Percentiles rank a stretch among this genome's conserved stretches.
Conservation (phyloP, 1,140 invertebrate genomes). For the Drosophila grimshawi region DNA sequence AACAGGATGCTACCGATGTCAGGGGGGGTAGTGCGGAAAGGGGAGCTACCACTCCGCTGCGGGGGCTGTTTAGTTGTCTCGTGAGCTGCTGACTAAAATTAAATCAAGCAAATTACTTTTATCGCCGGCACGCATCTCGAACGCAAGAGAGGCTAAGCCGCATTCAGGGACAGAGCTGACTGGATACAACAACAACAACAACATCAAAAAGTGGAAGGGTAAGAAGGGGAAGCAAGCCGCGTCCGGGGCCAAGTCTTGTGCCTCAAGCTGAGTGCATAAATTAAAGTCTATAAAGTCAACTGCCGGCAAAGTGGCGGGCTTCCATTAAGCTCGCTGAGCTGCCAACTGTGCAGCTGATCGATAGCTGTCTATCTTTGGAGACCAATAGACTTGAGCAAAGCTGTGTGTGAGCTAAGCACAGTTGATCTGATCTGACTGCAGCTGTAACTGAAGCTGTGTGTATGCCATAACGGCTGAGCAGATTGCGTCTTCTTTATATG, state of each 20-base stretch:
- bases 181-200: conserved; percentile 20
- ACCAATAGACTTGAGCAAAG: conserved; percentile 33
- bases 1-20: conserved; percentile 70
- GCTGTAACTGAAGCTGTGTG: conserved; percentile 21
- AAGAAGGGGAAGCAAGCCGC: not conserved
- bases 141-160: conserved; percentile 75
- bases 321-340: conserved; percentile 81
- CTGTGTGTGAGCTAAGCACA: not conserved
- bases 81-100: conserved; percentile 81
- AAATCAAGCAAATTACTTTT: conserved; percentile 83
- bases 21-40: not conserved
- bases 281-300: conserved; percentile 72
- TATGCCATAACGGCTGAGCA: not conserved
- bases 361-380: conserved; percentile 73
- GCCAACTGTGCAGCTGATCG: conserved; percentile 79
- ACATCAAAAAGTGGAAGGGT: not conserved
- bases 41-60: conserved; percentile 16
- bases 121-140: conserved; percentile 81
- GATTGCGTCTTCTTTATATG: not conserved
- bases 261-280: conserved; percentile 74
- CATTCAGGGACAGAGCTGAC: conserved; percentile 49
- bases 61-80: conserved; percentile 62
- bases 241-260: conserved; percentile 47
- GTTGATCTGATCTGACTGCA: conserved; percentile 25
- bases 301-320: conserved; percentile 78